These are phyloP conservation scores for Actinemys pallida DNA, from an alignment of 2,113 vertebrate genomes.

Conservation along the genomic window DNA sequence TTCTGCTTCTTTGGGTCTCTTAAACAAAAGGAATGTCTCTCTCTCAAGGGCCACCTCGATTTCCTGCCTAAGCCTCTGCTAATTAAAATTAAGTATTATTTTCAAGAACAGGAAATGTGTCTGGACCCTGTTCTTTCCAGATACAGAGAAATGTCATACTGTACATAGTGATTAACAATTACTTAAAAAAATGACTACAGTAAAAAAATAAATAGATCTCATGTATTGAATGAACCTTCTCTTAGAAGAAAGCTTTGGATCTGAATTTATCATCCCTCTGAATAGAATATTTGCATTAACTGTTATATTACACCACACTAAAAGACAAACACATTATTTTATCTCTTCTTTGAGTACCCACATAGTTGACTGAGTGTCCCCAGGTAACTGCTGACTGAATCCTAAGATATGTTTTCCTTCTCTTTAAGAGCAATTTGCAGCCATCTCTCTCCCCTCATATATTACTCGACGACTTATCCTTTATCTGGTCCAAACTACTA, in stretches of 20 bases:
- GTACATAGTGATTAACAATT: neutral
- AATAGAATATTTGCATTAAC: neutral
- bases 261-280: neutral
- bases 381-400: neutral
- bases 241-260: neutral
- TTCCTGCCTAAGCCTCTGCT: constrained; percentile 3
- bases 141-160: neutral
- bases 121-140: neutral
- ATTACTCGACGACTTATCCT: neutral
- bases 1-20: neutral
- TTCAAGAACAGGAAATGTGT: neutral
- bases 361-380: neutral
- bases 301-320: neutral
- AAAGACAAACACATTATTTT: neutral
- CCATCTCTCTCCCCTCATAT: neutral
- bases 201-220: neutral
- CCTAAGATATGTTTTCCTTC: neutral
- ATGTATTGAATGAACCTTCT: neutral
- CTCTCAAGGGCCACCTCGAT: neutral
- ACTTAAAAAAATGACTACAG: neutral
- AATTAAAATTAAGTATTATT: neutral
- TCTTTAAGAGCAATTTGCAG: neutral
- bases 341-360: neutral
- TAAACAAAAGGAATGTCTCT: neutral
- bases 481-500: neutral